Evolutionary conservation across 2,888 invertebrate genomes (phyloP).

Genomic region (Pyrrhosoma nymphula): DNA sequence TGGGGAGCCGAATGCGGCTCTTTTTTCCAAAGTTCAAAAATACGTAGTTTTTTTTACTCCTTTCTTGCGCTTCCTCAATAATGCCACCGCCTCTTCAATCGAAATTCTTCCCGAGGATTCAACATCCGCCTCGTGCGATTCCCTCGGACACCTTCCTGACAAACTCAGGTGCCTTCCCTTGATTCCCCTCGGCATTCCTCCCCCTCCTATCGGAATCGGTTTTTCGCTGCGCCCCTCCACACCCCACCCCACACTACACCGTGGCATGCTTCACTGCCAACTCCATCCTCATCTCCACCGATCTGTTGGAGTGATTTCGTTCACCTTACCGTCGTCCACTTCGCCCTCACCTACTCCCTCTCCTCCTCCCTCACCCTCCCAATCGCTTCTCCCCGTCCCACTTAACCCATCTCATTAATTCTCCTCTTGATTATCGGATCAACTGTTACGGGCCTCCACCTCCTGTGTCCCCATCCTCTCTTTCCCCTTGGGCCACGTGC

Average conservation of each 20-base stretch:
- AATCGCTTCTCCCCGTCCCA: not conserved
- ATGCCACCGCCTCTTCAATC: not conserved
- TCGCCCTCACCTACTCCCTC: not conserved
- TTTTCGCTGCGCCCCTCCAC: not conserved
- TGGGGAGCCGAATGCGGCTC: too few species aligned
- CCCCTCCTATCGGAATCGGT: not conserved
- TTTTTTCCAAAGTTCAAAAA: too few species aligned
- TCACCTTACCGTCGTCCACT: not conserved
- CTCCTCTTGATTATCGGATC: conserved; percentile 18
- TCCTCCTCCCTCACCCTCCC: not conserved
- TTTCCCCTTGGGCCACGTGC: not conserved
- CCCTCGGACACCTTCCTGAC: not conserved
- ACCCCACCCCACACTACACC: not conserved
- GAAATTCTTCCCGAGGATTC: not conserved
- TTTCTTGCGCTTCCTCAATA: not conserved
- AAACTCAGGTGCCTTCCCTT: not conserved
- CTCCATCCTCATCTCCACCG: not conserved
- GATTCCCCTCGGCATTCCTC: not conserved
- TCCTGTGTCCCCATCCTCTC: not conserved
- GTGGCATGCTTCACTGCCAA: not conserved
- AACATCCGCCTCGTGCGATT: not conserved
- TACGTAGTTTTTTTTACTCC: not conserved
- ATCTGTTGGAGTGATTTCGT: not conserved
- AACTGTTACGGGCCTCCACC: not conserved
- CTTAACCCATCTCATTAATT: conserved; percentile 29